Evolutionary conservation across 2,113 vertebrate genomes (phyloP).

Genomic region (Danionella cerebrum): DNA sequence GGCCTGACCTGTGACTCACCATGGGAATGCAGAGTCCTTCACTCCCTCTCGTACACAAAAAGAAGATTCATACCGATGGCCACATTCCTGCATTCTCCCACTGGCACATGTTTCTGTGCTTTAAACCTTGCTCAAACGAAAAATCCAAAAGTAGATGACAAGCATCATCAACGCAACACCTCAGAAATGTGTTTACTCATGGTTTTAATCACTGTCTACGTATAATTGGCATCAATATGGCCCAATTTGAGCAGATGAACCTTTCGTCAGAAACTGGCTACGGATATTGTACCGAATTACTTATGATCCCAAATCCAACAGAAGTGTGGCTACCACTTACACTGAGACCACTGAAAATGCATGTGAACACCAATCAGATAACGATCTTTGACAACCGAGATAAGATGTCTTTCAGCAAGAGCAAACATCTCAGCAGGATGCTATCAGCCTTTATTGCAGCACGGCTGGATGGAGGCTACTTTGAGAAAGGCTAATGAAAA

Average conservation of each 20-base stretch:
- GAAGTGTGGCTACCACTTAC: background rate
- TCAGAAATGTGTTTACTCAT: too few species aligned
- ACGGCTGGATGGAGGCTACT: background rate
- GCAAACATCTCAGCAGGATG: background rate
- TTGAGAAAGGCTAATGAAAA: background rate
- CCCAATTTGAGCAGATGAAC: background rate
- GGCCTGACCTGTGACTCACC: conserved; percentile 27
- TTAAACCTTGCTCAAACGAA: background rate
- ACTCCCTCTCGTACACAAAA: conserved; percentile 15
- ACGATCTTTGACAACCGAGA: background rate
- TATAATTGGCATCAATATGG: too few species aligned
- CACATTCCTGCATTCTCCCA: conserved; percentile 2
- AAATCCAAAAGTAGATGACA: too few species aligned
- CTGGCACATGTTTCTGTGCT: background rate
- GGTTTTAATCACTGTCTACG: too few species aligned
- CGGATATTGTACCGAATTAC: too few species aligned
- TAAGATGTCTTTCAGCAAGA: background rate
- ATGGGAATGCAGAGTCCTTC: conserved; percentile 29
- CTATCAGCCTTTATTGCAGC: background rate
- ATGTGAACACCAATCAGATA: too few species aligned
- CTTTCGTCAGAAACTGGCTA: too few species aligned
- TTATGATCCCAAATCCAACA: too few species aligned
- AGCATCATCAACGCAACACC: too few species aligned
- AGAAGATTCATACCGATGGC: background rate
- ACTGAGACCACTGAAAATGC: too few species aligned